Percentiles rank a stretch among this genome's conserved stretches.
These are phyloP conservation scores for Colinus virginianus DNA, from an alignment of 2,113 vertebrate species.

Conservation along the genomic window DNA sequence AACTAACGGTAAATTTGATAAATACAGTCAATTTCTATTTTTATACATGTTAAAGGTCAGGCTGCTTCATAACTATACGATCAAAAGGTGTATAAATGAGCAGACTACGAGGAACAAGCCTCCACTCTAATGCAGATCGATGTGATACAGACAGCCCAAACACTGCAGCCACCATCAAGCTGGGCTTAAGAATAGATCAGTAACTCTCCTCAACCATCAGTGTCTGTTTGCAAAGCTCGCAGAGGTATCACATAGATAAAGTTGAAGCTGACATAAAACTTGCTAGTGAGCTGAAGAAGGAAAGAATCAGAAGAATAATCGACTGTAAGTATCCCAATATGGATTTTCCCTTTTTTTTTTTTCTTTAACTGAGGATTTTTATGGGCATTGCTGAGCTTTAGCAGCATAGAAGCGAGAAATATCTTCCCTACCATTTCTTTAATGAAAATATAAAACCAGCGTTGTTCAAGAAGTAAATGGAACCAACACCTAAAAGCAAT, in stretches of 20 bases:
- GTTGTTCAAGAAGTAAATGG: conserved; percentile 15
- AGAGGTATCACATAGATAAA: conserved; percentile 31
- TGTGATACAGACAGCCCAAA: not conserved
- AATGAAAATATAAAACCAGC: not conserved
- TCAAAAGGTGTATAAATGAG: not conserved
- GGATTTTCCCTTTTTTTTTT: conserved; percentile 1
- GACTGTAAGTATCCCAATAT: conserved; percentile 33
- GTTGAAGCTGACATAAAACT: conserved; percentile 25
- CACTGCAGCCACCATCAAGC: not conserved
- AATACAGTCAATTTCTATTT: not conserved
- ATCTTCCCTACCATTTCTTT: not conserved
- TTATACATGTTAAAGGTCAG: not conserved
- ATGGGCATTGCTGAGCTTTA: not conserved
- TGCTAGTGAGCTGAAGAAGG: not conserved
- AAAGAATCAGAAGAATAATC: conserved; percentile 49
- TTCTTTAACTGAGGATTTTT: not conserved
- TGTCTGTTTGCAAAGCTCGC: conserved; percentile 46
- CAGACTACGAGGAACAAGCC: not conserved
- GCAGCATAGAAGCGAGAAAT: conserved; percentile 9
- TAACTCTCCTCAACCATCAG: conserved; percentile 18
- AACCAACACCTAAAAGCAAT: not conserved
- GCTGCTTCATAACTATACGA: rapidly evolving
- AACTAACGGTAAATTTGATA: not conserved
- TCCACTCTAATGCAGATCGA: not conserved
- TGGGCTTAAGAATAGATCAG: conserved; percentile 15